Evolutionary conservation across 2,113 vertebrate species (phyloP).

Genomic region (Scatophagus argus): DNA sequence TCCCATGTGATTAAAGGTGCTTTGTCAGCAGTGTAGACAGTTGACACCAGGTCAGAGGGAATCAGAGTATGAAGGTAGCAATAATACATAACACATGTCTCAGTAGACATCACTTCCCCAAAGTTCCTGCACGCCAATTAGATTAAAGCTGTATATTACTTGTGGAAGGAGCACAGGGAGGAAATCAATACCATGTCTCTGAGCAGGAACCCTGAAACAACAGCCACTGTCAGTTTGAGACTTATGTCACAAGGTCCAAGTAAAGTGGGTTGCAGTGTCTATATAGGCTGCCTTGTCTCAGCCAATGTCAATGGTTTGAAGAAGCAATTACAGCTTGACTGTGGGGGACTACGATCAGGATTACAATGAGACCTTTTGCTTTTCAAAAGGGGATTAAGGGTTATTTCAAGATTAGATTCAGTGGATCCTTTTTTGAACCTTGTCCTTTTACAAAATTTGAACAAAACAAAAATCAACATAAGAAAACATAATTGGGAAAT

Average conservation of each 20-base stretch:
- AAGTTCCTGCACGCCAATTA: constrained; percentile 74
- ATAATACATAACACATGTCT: constrained; percentile 73
- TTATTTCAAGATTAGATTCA: background rate
- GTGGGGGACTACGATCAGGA: constrained; percentile 10
- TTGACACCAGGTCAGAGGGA: constrained; percentile 67
- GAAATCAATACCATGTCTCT: constrained; percentile 77
- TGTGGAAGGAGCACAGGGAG: constrained; percentile 60
- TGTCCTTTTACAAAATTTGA: background rate
- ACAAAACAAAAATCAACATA: background rate
- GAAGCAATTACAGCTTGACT: constrained; percentile 42
- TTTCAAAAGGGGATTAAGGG: constrained; percentile 15
- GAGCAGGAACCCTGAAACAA: constrained; percentile 68
- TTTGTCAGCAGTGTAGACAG: constrained; percentile 69
- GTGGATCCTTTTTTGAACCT: background rate
- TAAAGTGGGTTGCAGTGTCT: constrained; percentile 49
- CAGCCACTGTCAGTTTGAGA: constrained; percentile 62
- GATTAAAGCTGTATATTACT: constrained; percentile 81
- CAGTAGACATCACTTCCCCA: constrained; percentile 60
- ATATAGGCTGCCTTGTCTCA: constrained; percentile 22
- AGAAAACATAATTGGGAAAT: background rate
- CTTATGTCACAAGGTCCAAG: constrained; percentile 45
- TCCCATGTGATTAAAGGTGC: constrained; percentile 58
- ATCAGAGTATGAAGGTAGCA: constrained; percentile 67
- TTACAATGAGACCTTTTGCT: constrained; percentile 23
- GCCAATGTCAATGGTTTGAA: constrained; percentile 14